Base-by-base conservation (phyloP, 37 sponge, comb jelly and placozoan genomes). In the Cliona cf. orientalis region DNA sequence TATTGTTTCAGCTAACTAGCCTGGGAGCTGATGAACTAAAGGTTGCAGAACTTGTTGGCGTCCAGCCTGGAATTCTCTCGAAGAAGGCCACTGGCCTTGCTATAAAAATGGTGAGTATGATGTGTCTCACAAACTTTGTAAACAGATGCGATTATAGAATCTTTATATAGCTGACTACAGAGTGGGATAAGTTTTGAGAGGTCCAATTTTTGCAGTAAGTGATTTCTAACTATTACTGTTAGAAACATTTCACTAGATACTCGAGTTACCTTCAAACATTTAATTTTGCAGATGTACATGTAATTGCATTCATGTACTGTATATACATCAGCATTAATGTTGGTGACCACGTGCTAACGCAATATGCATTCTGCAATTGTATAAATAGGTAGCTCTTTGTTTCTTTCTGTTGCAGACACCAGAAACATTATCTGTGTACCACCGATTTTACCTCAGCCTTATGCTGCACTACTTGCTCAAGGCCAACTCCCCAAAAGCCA, bases 371-470 rank as follows among this genome's bases (percentile, higher is more conserved):
- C 11, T 5, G 29, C 28, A 17, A 17, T 17, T 61, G 5, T 61
- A 5, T 23, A 31, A 17, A 23, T 61, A 5, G 4, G 4, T 59
- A 14, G 14, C 17, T n/a, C n/a, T n/a, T n/a, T n/a, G n/a, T n/a
- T n/a, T n/a, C n/a, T 31, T 5, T 31, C 17, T 26, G 2, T 71
- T 56, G 28, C 60, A 75, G 76, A 5, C 21, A 3, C 42, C 17
- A 6, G 67, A 45, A 5, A 28, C 39, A n/a, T 17, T 43, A 2
- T 28, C n/a, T 0, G 39, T 66, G 17, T 95, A 95, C 77, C 61
- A 71, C 25, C 58, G 83, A 58, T 95, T 95, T 84, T 96, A 89
- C 70, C 62, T 92, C 32, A 68, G 72, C 60, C 80, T 96, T 45
- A 79, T 96, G 61, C 72, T 96, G 62, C 71, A 86, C 42, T 55